These are phyloP conservation scores for Arbacia lixula DNA, from an alignment of 53 echinoderm and acorn worm genomes.

Conservation along the genomic window DNA sequence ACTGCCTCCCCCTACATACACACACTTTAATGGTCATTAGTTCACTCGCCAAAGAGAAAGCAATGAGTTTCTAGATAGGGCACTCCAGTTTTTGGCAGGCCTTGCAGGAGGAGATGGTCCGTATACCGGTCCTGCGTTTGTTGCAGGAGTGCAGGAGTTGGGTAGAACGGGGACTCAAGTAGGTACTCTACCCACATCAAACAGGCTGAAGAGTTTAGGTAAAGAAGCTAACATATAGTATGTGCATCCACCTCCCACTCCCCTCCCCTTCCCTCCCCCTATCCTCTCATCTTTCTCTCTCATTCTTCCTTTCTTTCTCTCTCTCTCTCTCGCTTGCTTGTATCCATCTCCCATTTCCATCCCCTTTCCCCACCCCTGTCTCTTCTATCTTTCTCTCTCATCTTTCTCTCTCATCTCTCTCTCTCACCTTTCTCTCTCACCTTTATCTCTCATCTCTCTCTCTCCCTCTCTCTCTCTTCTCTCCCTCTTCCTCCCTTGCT, in stretches of 20 bases:
- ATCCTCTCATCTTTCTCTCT: too few species aligned
- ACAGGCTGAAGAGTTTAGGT: slow-evolving; percentile 27
- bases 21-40: too few species aligned
- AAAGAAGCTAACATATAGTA: slow-evolving; percentile 10
- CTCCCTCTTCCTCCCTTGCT: slow-evolving; percentile 27
- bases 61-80: too few species aligned
- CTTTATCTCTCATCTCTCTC: neutral
- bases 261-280: slow-evolving; percentile 12
- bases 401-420: neutral
- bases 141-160: slow-evolving; percentile 27
- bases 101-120: too few species aligned
- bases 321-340: neutral
- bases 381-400: neutral
- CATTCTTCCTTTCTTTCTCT: neutral
- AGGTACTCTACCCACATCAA: slow-evolving; percentile 47
- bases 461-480: neutral
- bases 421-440: neutral
- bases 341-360: neutral
- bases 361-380: neutral
- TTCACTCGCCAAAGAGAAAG: too few species aligned
- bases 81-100: too few species aligned
- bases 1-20: too few species aligned
- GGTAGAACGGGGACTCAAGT: slow-evolving; percentile 26
- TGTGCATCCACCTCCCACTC: slow-evolving; percentile 30
- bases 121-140: too few species aligned